Base-by-base conservation (phyloP, 2,888 invertebrate species). In the Platypus cylindrus region DNA sequence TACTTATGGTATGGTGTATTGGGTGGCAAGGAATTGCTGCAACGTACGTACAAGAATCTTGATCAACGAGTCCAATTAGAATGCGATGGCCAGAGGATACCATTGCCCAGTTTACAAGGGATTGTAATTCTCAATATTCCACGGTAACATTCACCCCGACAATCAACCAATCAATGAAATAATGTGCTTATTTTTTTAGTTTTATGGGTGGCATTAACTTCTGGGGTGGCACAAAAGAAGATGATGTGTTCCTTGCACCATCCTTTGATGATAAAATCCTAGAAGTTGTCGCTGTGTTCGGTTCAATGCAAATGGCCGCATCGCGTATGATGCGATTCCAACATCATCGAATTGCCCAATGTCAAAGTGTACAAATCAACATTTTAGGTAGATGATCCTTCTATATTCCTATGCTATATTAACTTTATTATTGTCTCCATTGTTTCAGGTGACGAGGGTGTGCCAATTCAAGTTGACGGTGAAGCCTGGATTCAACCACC, bases 181-280 rank as follows among this genome's bases (percentile, higher is more conserved):
- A 20, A 20, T 20, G 9, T 11, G 14, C 11, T 13, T 22, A 8
- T 12, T 32, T 45, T 40, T 66, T 55, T 42, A 93, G 93, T 52
- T 95, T 95, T 62, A 93, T 94, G 83, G 95, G 95, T 3, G 97
- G 97, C 28, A 91, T 93, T 17, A 95, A 95, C 63, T 97, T 97
- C 62, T 97, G 97, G 97, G 95, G 95, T 32, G 87, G 87, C 3
- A 80, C 79, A 2, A 83, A 90, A 54, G 87, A 84, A 49, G 90
- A 89, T 48, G 91, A 91, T 53, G 71, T 86, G 32, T 97, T 95
- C 55, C 65, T 90, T 11, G 81, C 90, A 1, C 94, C 94, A 3
- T 86, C 89, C 9, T 93, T 95, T 55, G 97, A 97, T 61, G 97
- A 97, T 63, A 78, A 87, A 37, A 82, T 97, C 40, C 66, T 97